These are phyloP conservation scores for Drosophila mulleri DNA, from an alignment of 2,888 invertebrate species.

Conservation along the genomic window DNA sequence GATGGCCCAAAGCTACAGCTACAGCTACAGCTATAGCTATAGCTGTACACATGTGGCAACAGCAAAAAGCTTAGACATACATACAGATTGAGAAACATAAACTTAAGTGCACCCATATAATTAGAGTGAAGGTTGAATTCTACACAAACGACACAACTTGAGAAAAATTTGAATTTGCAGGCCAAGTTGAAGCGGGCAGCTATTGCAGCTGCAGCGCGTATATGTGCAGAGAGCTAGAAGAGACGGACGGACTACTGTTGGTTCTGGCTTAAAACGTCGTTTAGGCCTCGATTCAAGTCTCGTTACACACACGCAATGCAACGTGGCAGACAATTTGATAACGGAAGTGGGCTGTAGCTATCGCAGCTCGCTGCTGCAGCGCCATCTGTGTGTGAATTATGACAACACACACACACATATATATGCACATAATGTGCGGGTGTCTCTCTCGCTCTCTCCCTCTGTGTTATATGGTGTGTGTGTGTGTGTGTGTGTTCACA, in stretches of 20 bases:
- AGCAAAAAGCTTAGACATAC: slow-evolving; percentile 21
- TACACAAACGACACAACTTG: slow-evolving; percentile 29
- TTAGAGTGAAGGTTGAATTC: slow-evolving; percentile 47
- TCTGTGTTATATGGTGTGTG: neutral
- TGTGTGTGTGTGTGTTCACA: slow-evolving; percentile 59
- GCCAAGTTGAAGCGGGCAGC: slow-evolving; percentile 12
- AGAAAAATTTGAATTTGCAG: slow-evolving; percentile 44
- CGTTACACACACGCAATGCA: slow-evolving; percentile 66
- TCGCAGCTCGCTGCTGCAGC: slow-evolving; percentile 31
- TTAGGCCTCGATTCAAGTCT: slow-evolving; percentile 60
- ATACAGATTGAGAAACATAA: slow-evolving; percentile 2
- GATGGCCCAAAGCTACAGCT: neutral
- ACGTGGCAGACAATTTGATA: slow-evolving; percentile 50
- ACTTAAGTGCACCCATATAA: slow-evolving; percentile 35
- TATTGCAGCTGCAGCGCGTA: slow-evolving; percentile 38
- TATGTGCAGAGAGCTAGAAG: neutral
- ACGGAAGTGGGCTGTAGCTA: slow-evolving; percentile 60
- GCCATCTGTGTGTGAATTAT: slow-evolving; percentile 57
- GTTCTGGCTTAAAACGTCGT: slow-evolving; percentile 44
- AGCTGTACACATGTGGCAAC: slow-evolving; percentile 37
- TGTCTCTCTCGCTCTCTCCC: neutral
- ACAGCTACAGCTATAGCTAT: too few species aligned
- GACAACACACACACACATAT: slow-evolving; percentile 28
- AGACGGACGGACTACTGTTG: neutral
- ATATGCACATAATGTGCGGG: slow-evolving; percentile 2